Percentiles rank a stretch among this genome's conserved stretches.
These are phyloP conservation scores for Botia almorhae DNA, from an alignment of 2,797 vertebrate genomes.

Conservation along the genomic window DNA sequence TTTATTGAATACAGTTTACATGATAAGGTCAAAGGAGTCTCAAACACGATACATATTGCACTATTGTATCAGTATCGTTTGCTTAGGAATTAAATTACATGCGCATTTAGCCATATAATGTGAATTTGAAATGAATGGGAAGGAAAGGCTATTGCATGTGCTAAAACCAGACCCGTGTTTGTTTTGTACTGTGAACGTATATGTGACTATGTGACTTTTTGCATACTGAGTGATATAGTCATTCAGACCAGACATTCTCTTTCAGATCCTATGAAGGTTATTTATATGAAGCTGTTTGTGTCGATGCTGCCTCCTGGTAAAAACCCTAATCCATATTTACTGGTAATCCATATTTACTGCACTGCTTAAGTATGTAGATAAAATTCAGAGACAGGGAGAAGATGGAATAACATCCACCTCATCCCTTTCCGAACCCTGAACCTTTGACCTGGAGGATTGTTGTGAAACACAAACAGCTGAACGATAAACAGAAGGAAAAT, in stretches of 20 bases:
- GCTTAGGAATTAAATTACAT: neutral
- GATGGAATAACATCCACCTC: slow-evolving; percentile 21
- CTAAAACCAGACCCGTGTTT: slow-evolving; percentile 49
- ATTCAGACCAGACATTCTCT: slow-evolving; percentile 50
- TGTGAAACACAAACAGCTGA: slow-evolving; percentile 74
- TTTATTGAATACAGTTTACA: neutral
- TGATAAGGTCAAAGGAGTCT: slow-evolving; percentile 1
- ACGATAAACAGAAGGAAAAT: slow-evolving; percentile 67
- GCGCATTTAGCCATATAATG: neutral
- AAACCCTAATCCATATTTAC: slow-evolving; percentile 1
- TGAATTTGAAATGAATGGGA: slow-evolving; percentile 44
- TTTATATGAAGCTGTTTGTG: slow-evolving; percentile 72
- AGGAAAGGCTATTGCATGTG: slow-evolving; percentile 47
- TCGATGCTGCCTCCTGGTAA: slow-evolving; percentile 58
- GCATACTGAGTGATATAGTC: slow-evolving; percentile 56
- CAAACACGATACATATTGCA: slow-evolving; percentile 16
- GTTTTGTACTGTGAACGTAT: slow-evolving; percentile 36
- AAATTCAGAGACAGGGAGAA: slow-evolving; percentile 49
- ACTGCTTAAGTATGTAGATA: slow-evolving; percentile 40
- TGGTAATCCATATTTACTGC: no score
- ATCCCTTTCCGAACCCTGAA: slow-evolving; percentile 20
- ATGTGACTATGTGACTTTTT: slow-evolving; percentile 56
- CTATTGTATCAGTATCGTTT: slow-evolving; percentile 21
- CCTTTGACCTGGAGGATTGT: slow-evolving; percentile 58
- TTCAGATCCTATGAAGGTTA: slow-evolving; percentile 70